Percentiles rank a stretch among this genome's conserved stretches.
phyloP scores from a whole-genome alignment of 2,113 vertebrate genomes.

The Amblyopsis rosae region DNA sequence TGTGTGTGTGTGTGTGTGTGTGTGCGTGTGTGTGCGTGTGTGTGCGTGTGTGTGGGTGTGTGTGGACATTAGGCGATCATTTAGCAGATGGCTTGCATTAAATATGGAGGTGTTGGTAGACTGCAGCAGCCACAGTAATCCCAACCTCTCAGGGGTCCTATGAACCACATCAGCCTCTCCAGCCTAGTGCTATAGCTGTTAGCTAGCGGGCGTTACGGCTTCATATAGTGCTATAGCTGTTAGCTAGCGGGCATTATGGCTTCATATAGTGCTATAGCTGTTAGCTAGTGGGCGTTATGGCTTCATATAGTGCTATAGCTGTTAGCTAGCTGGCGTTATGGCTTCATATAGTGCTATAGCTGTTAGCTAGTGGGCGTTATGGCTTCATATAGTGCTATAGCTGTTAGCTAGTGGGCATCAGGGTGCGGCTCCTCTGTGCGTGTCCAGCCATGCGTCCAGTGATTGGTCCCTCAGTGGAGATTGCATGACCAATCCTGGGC shows the following conservation, averaged over 20 bases:
- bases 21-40: slow-evolving; percentile 1
- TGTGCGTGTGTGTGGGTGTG: background rate
- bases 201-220: slow-evolving; percentile 26
- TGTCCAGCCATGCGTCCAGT: slow-evolving; percentile 54
- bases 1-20: background rate
- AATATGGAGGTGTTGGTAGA: slow-evolving; percentile 45
- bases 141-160: slow-evolving; percentile 54
- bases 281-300: slow-evolving; percentile 34
- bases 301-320: slow-evolving; percentile 8
- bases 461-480: slow-evolving; percentile 55
- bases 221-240: slow-evolving; percentile 26
- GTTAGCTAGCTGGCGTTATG: too few relatives aligned
- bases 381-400: background rate
- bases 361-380: background rate
- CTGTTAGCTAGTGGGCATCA: background rate
- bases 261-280: slow-evolving; percentile 18
- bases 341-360: background rate
- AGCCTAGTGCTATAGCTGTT: slow-evolving; percentile 31
- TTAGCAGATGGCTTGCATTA: slow-evolving; percentile 32
- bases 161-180: slow-evolving; percentile 67
- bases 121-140: slow-evolving; percentile 55
- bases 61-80: slow-evolving; percentile 16
- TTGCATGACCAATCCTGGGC: slow-evolving; percentile 35
- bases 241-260: slow-evolving; percentile 28
- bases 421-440: too few relatives aligned